Evolutionary conservation across 2,113 vertebrate species (phyloP).

Genomic region (Malurus alboscapulatus): DNA sequence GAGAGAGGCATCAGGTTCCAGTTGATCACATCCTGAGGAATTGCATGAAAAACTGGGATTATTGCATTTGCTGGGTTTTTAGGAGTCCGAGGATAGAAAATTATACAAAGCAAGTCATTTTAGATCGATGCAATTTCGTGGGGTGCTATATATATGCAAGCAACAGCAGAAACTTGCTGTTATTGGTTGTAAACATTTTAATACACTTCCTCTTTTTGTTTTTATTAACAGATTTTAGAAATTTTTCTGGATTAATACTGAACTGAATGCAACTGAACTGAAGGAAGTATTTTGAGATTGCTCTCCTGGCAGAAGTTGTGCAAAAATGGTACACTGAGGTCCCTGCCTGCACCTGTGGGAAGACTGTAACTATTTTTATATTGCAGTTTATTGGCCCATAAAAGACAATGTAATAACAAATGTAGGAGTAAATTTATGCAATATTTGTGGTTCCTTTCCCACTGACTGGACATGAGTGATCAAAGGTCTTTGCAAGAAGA

Average conservation of each 20-base stretch:
- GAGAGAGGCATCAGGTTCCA: background rate
- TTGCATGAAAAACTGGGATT: background rate
- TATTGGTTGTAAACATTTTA: background rate
- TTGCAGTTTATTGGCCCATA: background rate
- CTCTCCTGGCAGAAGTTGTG: background rate
- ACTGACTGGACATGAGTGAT: slow-evolving; percentile 83
- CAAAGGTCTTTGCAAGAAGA: slow-evolving; percentile 80
- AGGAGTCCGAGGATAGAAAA: background rate
- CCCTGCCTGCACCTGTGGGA: background rate
- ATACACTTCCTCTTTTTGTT: background rate
- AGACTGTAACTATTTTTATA: background rate
- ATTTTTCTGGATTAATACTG: background rate
- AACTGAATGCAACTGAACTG: background rate
- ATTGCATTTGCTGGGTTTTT: background rate
- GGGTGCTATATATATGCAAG: background rate
- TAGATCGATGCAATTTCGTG: background rate
- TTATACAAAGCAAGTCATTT: background rate
- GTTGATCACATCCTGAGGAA: background rate
- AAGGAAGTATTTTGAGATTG: background rate
- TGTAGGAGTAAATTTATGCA: slow-evolving; percentile 55
- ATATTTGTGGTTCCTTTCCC: slow-evolving; percentile 48
- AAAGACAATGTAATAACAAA: slow-evolving; percentile 73
- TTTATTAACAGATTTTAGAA: slow-evolving; percentile 54
- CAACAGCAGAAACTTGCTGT: background rate
- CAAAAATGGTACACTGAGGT: slow-evolving; percentile 20